Base-by-base conservation (phyloP, 1,140 invertebrate species). In the Drosophila ironensis region DNA sequence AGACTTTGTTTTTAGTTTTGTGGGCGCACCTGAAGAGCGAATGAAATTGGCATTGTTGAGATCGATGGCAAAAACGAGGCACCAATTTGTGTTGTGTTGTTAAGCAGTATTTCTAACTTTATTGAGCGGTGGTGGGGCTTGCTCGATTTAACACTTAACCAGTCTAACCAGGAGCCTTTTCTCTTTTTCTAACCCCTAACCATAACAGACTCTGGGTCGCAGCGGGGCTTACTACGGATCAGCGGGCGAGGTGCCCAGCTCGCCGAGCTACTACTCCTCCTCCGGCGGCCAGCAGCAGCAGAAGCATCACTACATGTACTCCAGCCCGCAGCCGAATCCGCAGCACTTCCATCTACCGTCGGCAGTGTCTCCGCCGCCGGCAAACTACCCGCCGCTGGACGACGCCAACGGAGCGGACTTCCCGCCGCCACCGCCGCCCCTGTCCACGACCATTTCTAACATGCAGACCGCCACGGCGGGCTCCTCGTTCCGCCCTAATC, bases 331-430 rank as follows among this genome's bases (percentile, higher is more conserved):
- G 46, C 84, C 84, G 14, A 64, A 61, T 42, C 84, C 76, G 4
- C 88, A 87, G 57, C 88, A 90, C 51, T 88, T 88, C 48, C 88
- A 89, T 61, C 82, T 87, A 42, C 88, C 87, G 6, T 71, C 70
- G 16, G 88, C 88, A 1, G 88, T 89, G 8, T 89, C 88, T 17
- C 88, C 88, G 17, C 81, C 87, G 40, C 87, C 87, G 8, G 56
- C 74, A 4, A 77, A 81, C 50, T 80, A 87, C 48, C 51, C 64
- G 4, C 24, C 20, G 1, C 35, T 75, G 40, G 87, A 86, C 20
- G 76, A 81, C 2, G 41, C 45, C 40, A 81, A 74, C 45, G 72
- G 76, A 37, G 33, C 33, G 14, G 82, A 80, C n/a, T 80, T 88
- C 37, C 88, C 88, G 41, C 88, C 88, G 38, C 88, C 88, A 22